Base-by-base conservation (phyloP, 2,888 invertebrate genomes). In the Drosophila koepferae region DNA sequence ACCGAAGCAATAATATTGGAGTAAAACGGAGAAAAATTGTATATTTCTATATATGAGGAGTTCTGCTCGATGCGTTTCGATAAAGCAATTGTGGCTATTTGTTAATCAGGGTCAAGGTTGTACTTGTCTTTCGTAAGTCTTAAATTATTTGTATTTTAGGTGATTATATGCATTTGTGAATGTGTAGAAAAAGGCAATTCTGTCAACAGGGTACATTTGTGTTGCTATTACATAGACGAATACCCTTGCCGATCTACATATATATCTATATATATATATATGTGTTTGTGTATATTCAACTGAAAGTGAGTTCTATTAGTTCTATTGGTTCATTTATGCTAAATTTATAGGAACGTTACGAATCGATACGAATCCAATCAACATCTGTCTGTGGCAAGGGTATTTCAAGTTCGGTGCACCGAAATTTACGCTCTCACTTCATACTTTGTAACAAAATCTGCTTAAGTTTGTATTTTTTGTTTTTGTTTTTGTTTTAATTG, bases 141-240 rank as follows among this genome's bases (percentile, higher is more conserved):
- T 86, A 86, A 77, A 80, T 64, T 84, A 89, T 88, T 89, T 89
- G 82, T 86, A 85, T 90, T 83, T 77, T 85, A 80, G 81, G 77
- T 84, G 81, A 84, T 91, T 38, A 54, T 77, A 91, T 82, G 80
- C 72, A 80, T 55, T 55, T 75, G 77, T 49, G 77, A 77, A 62
- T 71, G 77, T 78, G 67, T 82, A 90, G 71, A 91, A 84, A 76
- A 91, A 91, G 92, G 92, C 92, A 89, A 89, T 75, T 77, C 88
- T 85, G 79, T 88, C 81, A 89, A 91, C 90, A 90, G 90, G 90
- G 91, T 91, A 90, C 90, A 80, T 77, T 71, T 73, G 74, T 72
- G 58, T 67, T 67, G 41, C 61, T 67, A 41, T 48, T 69, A 46
- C 36, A 28, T 63, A 31, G 10, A 40, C 23, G 12, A 46, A 74